Percentiles rank a stretch among this genome's conserved stretches.
Conservation (phyloP, 2,113 vertebrate species). For the Mirounga angustirostris region DNA sequence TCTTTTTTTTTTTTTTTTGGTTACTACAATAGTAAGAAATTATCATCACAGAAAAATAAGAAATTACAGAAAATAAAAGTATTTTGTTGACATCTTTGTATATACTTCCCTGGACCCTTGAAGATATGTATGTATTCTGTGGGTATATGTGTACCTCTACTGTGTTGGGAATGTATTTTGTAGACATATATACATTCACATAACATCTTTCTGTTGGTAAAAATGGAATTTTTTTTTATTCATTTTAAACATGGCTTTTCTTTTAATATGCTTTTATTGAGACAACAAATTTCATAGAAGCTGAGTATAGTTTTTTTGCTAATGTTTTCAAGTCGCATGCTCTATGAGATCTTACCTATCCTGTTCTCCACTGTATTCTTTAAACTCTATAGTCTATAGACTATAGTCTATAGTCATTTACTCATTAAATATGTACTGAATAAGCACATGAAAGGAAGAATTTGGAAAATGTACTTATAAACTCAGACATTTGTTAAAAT, state of each 20-base stretch:
- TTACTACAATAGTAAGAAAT: neutral
- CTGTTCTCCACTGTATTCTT: neutral
- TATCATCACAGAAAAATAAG: neutral
- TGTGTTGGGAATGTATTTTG: neutral
- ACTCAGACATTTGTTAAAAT: slow-evolving; percentile 1
- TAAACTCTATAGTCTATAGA: neutral
- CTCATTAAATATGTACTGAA: neutral
- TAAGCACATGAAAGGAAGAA: neutral
- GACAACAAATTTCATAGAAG: neutral
- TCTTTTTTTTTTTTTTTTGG: neutral
- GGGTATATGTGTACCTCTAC: neutral
- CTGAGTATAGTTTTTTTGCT: neutral
- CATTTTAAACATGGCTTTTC: neutral
- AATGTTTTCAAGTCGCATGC: neutral
- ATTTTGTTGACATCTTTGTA: neutral
- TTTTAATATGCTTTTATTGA: neutral
- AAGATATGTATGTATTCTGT: neutral
- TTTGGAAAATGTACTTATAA: neutral
- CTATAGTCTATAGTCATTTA: neutral
- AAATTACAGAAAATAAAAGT: neutral
- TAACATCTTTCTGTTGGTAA: neutral
- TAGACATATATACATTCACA: neutral
- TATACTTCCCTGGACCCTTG: neutral
- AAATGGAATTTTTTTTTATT: neutral
- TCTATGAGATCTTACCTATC: neutral